phyloP scores from a whole-genome alignment of 1,140 invertebrate genomes.

The Pseudomyrmex concolor region DNA sequence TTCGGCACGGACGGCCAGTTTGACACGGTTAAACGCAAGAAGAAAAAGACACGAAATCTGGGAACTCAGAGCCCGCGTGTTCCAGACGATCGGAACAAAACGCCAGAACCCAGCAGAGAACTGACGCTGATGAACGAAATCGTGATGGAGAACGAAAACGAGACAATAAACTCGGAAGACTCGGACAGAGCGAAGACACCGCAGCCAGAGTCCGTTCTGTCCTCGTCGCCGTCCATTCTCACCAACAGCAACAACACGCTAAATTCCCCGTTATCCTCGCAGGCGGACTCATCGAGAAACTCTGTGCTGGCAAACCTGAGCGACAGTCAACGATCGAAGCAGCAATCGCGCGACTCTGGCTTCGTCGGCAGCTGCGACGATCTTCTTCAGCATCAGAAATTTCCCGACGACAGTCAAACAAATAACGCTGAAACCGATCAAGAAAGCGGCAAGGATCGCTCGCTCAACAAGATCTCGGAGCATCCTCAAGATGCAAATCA shows the following conservation, averaged over 20 bases:
- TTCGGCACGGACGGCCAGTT: constrained; percentile 90
- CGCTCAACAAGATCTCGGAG: constrained; percentile 59
- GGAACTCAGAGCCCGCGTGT: constrained; percentile 82
- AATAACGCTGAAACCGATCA: constrained; percentile 53
- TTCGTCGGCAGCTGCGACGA: constrained; percentile 95
- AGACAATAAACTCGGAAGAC: constrained; percentile 82
- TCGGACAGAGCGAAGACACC: constrained; percentile 87
- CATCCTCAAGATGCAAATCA: constrained; percentile 31
- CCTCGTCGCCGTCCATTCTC: constrained; percentile 60
- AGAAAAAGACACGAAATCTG: constrained; percentile 86
- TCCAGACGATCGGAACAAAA: constrained; percentile 84
- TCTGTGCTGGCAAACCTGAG: constrained; percentile 17
- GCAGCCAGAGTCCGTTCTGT: constrained; percentile 84
- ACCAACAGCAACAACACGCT: background rate
- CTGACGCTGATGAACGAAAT: constrained; percentile 76
- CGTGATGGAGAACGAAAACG: constrained; percentile 74
- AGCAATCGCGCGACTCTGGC: constrained; percentile 93
- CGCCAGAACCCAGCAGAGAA: constrained; percentile 84
- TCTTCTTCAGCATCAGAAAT: constrained; percentile 88
- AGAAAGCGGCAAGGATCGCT: constrained; percentile 64
- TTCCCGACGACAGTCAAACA: constrained; percentile 67
- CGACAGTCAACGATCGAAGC: constrained; percentile 84
- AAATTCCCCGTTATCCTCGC: constrained; percentile 28
- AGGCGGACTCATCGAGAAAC: constrained; percentile 41
- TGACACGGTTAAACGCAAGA: constrained; percentile 94